A percentile compares a stretch with the other conserved stretches of the same genome.
These are phyloP conservation scores for Theocolax elegans DNA, from an alignment of 1,140 invertebrate genomes.

Conservation along the genomic window DNA sequence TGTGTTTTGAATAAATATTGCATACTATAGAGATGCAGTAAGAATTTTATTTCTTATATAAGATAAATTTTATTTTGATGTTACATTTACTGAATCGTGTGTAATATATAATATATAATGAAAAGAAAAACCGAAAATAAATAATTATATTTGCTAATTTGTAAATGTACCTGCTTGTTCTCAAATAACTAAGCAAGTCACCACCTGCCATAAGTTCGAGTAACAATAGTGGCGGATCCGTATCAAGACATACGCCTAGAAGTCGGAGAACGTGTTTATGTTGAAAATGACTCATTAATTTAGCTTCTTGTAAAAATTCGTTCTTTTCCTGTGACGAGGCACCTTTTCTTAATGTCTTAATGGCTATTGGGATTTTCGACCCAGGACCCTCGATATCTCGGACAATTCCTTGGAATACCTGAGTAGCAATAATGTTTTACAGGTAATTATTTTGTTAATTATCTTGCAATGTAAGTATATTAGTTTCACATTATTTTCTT, in stretches of 20 bases:
- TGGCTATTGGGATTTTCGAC: conserved; percentile 57
- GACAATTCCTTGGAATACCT: conserved; percentile 87
- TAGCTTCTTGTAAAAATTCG: conserved; percentile 96
- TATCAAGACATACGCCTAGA: conserved; percentile 93
- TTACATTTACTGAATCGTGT: no score
- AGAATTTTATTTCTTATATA: no score
- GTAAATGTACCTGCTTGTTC: conserved; percentile 69
- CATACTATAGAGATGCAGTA: no score
- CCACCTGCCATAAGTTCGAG: conserved; percentile 98
- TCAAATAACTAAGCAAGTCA: conserved; percentile 90
- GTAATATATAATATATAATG: no score
- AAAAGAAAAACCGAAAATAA: no score
- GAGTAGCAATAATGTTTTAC: no score
- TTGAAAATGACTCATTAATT: conserved; percentile 96
- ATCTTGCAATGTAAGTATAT: no score
- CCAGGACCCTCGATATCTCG: conserved; percentile 71
- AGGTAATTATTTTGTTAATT: no score
- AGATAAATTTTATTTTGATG: no score
- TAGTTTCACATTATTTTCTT: no score
- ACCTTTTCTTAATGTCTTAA: conserved; percentile 90
- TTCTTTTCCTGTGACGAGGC: conserved; percentile 90
- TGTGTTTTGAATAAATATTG: no score
- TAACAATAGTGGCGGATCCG: conserved; percentile 91
- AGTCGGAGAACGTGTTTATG: conserved; percentile 94
- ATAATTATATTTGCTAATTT: no score